Conservation (phyloP, 2,888 invertebrate genomes). For the Sarcophaga subvicina region DNA sequence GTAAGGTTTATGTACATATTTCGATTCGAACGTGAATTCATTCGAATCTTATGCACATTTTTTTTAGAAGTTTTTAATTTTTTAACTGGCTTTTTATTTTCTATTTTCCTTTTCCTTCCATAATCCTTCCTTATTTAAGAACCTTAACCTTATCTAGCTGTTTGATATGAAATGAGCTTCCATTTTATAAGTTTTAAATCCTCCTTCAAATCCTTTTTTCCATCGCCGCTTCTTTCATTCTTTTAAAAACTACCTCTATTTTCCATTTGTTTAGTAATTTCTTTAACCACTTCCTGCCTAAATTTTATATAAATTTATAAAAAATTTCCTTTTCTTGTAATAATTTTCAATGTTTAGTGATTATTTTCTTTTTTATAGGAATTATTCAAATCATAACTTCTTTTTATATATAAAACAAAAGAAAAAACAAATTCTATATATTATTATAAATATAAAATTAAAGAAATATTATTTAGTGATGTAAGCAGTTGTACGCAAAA, state of each 20-base stretch:
- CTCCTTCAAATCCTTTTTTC: too few species aligned
- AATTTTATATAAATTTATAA: conserved; percentile 30
- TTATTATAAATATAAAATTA: conserved; percentile 27
- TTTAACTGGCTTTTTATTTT: background rate
- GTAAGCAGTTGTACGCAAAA: conserved; percentile 68
- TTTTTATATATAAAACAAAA: background rate
- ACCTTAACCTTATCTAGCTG: background rate
- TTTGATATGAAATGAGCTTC: conserved; percentile 53
- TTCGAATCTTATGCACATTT: too few species aligned
- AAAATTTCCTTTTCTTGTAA: conserved; percentile 24
- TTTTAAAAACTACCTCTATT: background rate
- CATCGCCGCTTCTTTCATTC: background rate
- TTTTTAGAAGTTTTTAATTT: background rate
- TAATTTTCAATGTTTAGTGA: conserved; percentile 47
- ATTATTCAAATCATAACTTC: background rate
- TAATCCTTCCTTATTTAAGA: background rate
- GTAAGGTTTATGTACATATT: too few species aligned
- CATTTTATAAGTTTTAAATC: conserved; percentile 16
- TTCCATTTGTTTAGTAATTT: background rate
- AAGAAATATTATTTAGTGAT: conserved; percentile 68
- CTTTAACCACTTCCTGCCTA: conserved; percentile 14
- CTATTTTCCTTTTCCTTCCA: background rate
- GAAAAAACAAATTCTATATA: background rate
- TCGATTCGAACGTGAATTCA: too few species aligned
- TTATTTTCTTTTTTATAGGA: background rate